Evolutionary conservation across 2,113 vertebrate species (phyloP).

Genomic region (Eretmochelys imbricata): DNA sequence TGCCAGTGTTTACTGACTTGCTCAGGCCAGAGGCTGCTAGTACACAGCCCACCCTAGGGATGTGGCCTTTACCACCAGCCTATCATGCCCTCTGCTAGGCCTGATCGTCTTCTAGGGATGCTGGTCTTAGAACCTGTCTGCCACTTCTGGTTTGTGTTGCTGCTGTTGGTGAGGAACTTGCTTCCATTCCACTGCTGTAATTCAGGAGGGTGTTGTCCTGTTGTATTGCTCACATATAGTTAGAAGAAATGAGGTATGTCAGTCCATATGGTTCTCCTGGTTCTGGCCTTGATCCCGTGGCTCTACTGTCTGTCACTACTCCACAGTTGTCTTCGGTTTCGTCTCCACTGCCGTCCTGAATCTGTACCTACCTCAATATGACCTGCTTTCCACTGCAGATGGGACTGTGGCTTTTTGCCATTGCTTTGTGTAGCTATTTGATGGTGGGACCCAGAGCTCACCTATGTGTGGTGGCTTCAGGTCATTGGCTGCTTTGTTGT

Average conservation of each 20-base stretch:
- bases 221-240: not conserved
- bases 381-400: not conserved
- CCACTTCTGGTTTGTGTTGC: not conserved
- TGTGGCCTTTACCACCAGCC: not conserved
- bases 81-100: not conserved
- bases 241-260: not conserved
- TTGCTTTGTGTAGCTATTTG: not conserved
- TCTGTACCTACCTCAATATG: not conserved
- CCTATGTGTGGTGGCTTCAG: not conserved
- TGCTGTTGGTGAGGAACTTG: not conserved
- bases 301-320: not conserved
- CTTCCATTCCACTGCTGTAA: not conserved
- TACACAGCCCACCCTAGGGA: not conserved
- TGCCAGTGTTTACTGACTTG: not conserved
- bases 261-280: not conserved
- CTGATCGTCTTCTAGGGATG: not conserved
- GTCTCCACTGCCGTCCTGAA: not conserved
- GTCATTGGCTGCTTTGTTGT: not conserved
- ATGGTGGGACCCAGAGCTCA: not conserved
- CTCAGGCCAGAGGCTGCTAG: not conserved
- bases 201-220: not conserved
- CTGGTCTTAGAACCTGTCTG: not conserved
- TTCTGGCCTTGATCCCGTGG: not conserved
- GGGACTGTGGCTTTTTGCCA: not conserved
- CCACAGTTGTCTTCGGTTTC: not conserved